Evolutionary conservation across 2,888 invertebrate genomes (phyloP).

Genomic region (Hirtodrosophila confusa): DNA sequence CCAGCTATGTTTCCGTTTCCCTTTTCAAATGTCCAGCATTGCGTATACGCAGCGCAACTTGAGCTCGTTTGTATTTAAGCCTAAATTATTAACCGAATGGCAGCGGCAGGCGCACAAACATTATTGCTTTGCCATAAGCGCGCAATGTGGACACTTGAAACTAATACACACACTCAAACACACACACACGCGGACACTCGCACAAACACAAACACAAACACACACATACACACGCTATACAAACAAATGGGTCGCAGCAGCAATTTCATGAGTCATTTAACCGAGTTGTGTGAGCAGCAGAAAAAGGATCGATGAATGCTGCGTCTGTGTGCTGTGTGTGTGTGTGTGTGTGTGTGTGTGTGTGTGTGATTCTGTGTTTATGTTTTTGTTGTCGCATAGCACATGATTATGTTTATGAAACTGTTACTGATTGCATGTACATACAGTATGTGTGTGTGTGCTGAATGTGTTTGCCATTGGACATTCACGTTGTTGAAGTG

Average conservation of each 20-base stretch:
- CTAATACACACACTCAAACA: conserved; percentile 52
- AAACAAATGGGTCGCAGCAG: conserved; percentile 72
- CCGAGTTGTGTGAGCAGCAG: conserved; percentile 59
- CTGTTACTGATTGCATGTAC: conserved; percentile 23
- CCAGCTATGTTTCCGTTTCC: neutral
- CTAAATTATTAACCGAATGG: conserved; percentile 72
- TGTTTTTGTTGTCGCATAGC: conserved; percentile 48
- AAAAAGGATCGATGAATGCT: conserved; percentile 72
- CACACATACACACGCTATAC: conserved; percentile 33
- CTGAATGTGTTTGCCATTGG: conserved; percentile 46
- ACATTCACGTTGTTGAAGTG: conserved; percentile 64
- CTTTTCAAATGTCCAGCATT: conserved; percentile 52
- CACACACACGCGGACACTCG: conserved; percentile 9
- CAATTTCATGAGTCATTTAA: conserved; percentile 79
- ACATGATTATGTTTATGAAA: conserved; percentile 74
- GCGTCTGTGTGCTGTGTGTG: conserved; percentile 14
- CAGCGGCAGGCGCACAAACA: conserved; percentile 55
- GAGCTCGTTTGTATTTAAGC: conserved; percentile 72
- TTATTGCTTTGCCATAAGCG: conserved; percentile 74
- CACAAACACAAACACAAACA: conserved; percentile 6
- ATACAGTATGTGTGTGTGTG: conserved; percentile 17
- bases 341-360: conserved; percentile 6
- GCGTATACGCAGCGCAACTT: conserved; percentile 65
- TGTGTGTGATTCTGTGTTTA: conserved; percentile 12
- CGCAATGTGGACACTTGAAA: conserved; percentile 66